These are phyloP conservation scores for Lithobius niger DNA, from an alignment of 1,140 invertebrate genomes.

Conservation along the genomic window DNA sequence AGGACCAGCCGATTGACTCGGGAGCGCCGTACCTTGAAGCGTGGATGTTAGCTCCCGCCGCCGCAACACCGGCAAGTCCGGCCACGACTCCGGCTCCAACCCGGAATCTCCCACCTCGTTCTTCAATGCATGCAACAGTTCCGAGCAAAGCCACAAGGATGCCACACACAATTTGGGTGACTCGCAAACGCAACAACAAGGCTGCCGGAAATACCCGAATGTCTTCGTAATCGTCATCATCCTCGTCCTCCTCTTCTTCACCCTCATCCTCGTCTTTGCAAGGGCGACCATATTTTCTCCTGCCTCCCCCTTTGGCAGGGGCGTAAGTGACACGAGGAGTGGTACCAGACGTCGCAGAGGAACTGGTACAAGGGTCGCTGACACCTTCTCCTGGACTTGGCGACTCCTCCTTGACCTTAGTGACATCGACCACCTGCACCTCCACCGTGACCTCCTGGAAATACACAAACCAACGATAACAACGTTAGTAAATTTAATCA, in stretches of 20 bases:
- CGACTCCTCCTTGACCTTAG: too few species aligned
- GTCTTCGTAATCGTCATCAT: not conserved
- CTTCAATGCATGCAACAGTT: conserved; percentile 9
- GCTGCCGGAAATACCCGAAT: not conserved
- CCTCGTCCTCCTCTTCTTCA: not conserved
- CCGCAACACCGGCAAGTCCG: not conserved
- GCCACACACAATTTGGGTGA: conserved; percentile 10
- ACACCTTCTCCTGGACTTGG: too few species aligned
- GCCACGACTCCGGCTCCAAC: conserved; percentile 5
- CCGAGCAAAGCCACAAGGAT: not conserved
- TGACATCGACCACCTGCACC: too few species aligned
- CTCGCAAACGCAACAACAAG: not conserved
- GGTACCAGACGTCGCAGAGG: too few species aligned
- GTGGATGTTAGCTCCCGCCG: conserved; percentile 4
- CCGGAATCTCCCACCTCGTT: conserved; percentile 1
- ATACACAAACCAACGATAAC: too few species aligned
- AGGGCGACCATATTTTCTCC: too few species aligned
- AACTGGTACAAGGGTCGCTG: too few species aligned
- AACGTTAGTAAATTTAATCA: too few species aligned
- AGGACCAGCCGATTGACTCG: not conserved
- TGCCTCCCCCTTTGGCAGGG: too few species aligned
- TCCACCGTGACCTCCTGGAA: too few species aligned
- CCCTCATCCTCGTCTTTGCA: too few species aligned
- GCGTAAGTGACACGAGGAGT: too few species aligned
- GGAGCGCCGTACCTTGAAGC: not conserved